phyloP scores from a whole-genome alignment of 2,113 vertebrate genomes.

The Galbula dea region DNA sequence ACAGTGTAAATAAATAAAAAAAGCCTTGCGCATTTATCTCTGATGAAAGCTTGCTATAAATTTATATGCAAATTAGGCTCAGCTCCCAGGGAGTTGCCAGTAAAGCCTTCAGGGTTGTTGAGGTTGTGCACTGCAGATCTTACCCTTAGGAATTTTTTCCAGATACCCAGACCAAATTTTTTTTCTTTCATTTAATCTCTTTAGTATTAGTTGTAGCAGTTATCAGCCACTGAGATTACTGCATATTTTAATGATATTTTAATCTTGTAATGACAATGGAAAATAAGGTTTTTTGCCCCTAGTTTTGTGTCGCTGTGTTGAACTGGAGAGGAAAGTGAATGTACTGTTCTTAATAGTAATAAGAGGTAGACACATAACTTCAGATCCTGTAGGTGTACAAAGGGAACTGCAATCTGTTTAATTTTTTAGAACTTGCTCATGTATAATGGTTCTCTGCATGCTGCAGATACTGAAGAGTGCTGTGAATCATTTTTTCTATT shows the following conservation, averaged over 20 bases:
- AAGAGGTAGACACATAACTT: neutral
- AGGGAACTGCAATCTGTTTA: neutral
- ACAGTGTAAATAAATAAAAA: neutral
- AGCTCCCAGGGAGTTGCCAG: neutral
- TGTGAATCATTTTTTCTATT: neutral
- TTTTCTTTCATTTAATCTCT: neutral
- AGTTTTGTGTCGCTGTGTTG: neutral
- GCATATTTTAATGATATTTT: conserved; percentile 13
- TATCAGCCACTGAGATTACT: neutral
- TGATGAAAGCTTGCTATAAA: neutral
- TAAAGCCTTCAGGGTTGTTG: neutral
- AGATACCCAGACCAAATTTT: neutral
- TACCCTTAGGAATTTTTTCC: neutral
- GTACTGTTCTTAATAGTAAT: neutral
- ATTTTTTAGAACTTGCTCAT: neutral
- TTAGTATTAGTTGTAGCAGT: neutral
- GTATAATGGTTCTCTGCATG: neutral
- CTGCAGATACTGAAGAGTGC: neutral
- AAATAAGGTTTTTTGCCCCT: neutral
- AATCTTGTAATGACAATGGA: neutral
- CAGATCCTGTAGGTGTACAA: neutral
- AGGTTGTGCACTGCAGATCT: neutral
- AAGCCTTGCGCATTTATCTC: neutral
- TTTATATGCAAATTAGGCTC: neutral
- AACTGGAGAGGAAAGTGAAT: neutral